A percentile compares a stretch with the other conserved stretches of the same genome.
Conservation (phyloP, 2,113 vertebrate species). For the Dasypus novemcinctus region DNA sequence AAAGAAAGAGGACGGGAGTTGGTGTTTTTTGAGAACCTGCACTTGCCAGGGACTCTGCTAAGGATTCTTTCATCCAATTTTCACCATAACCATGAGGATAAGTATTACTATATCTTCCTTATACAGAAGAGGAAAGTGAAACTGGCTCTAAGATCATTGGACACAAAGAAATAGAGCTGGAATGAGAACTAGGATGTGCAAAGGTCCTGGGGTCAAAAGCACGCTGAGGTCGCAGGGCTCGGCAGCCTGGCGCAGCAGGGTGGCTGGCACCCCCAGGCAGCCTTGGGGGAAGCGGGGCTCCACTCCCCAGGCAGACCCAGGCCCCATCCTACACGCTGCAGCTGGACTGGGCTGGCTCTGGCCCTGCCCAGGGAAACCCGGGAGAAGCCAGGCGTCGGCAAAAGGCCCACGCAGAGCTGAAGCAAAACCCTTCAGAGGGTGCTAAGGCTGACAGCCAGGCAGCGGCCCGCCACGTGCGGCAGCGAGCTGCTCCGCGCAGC, state of each 20-base stretch:
- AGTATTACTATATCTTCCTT: not conserved
- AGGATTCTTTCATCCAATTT: not conserved
- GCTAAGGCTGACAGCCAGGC: conserved; percentile 78
- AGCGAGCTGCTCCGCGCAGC: conserved; percentile 72
- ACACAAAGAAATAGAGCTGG: not conserved
- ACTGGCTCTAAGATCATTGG: not conserved
- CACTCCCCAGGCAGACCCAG: not conserved
- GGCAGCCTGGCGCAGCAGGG: not conserved
- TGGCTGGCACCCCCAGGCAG: not conserved
- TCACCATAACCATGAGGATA: too few relatives aligned
- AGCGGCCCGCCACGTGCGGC: conserved; percentile 73
- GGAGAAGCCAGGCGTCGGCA: not conserved
- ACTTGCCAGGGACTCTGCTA: not conserved
- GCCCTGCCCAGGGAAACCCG: not conserved
- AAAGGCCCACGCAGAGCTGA: conserved; percentile 57
- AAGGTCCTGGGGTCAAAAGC: not conserved
- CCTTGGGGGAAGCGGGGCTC: conserved; percentile 68
- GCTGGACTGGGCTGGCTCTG: not conserved
- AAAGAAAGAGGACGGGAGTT: too few relatives aligned
- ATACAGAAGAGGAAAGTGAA: not conserved
- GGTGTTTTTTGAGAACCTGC: not conserved
- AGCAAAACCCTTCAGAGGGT: conserved; percentile 82
- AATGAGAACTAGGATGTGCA: not conserved
- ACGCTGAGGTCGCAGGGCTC: not conserved
- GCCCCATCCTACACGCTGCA: not conserved